A percentile compares a stretch with the other conserved stretches of the same genome.
Conservation (phyloP, 2,113 vertebrate genomes). For the Eptatretus burgeri region DNA sequence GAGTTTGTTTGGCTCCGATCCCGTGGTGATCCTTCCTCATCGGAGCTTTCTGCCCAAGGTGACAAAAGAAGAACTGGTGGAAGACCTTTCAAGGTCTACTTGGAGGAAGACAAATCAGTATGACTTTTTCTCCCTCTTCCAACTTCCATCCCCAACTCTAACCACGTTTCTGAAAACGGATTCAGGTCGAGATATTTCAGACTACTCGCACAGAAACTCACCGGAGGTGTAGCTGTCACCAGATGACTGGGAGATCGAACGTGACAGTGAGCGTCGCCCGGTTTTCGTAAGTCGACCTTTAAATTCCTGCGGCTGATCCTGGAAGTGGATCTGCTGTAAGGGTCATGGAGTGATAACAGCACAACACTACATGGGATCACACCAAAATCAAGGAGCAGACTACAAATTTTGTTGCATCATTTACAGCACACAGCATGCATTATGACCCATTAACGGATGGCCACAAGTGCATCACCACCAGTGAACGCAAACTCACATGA, state of each 20-base stretch:
- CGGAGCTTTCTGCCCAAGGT: constrained; percentile 80
- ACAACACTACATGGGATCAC: no score
- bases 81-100: background rate
- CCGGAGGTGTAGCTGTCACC: constrained; percentile 98
- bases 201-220: constrained; percentile 14
- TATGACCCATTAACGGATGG: no score
- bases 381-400: no score
- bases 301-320: constrained; percentile 94
- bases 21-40: constrained; percentile 57
- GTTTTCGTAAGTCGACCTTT: constrained; percentile 82
- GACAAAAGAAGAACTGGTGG: constrained; percentile 16
- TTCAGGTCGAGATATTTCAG: background rate
- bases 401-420: no score
- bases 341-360: no score
- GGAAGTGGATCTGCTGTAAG: constrained; percentile 66
- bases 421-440: no score
- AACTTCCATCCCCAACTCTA: background rate
- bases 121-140: background rate
- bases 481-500: no score
- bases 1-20: constrained; percentile 70
- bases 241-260: constrained; percentile 90
- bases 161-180: background rate
- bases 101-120: background rate
- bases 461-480: no score
- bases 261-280: constrained; percentile 60